A percentile compares a stretch with the other conserved stretches of the same genome.
Conservation (phyloP, 1,140 invertebrate genomes). For the Alviniconcha marisindica region DNA sequence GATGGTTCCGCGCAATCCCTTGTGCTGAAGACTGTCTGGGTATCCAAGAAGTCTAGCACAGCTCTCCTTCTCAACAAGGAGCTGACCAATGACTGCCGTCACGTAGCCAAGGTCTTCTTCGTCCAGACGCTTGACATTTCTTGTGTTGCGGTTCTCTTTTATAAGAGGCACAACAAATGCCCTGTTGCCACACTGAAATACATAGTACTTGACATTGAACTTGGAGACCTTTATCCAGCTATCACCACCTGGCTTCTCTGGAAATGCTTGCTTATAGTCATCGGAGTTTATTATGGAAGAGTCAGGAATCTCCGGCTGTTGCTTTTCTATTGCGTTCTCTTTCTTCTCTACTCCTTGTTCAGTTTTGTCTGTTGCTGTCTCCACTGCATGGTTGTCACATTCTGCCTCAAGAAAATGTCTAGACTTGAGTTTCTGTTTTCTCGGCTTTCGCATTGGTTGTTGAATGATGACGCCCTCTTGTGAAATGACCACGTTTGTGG, state of each 20-base stretch:
- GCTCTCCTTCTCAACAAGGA: background rate
- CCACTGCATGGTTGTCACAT: too few species aligned
- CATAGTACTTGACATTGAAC: slow-evolving; percentile 25
- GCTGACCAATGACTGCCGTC: background rate
- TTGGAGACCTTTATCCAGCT: slow-evolving; percentile 1
- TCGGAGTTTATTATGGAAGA: too few species aligned
- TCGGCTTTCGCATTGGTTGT: too few species aligned
- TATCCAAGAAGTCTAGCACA: slow-evolving; percentile 27
- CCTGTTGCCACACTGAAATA: slow-evolving; percentile 5
- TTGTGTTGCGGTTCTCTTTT: background rate
- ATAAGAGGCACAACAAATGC: slow-evolving; percentile 30
- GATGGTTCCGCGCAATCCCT: background rate
- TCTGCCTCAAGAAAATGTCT: too few species aligned
- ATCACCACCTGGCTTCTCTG: background rate
- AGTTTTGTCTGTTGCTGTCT: too few species aligned
- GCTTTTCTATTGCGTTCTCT: too few species aligned
- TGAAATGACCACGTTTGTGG: background rate
- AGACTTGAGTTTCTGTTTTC: too few species aligned
- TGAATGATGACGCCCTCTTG: background rate
- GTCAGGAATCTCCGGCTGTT: too few species aligned
- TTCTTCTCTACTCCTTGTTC: too few species aligned
- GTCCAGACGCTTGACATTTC: background rate
- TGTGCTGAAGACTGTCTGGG: slow-evolving; percentile 28
- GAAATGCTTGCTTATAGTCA: too few species aligned
- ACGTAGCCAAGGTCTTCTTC: slow-evolving; percentile 25